Conservation (phyloP, 2,113 vertebrate species). For the Cheilinus undulatus region DNA sequence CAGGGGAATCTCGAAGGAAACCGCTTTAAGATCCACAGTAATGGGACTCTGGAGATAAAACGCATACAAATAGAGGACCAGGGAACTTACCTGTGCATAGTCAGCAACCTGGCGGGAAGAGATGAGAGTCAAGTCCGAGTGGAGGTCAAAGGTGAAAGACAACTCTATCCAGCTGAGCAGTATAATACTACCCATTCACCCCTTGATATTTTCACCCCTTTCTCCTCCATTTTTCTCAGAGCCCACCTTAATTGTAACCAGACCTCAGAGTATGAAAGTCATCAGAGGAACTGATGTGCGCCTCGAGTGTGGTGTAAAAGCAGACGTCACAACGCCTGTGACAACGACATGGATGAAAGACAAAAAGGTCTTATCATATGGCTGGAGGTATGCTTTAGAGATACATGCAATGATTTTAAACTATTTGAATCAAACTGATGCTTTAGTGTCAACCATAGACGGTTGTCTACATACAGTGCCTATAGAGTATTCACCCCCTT, state of each 20-base stretch:
- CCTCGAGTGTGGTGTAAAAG: slow-evolving; percentile 88
- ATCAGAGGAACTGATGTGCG: slow-evolving; percentile 87
- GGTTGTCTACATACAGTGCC: too few species aligned
- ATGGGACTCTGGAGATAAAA: slow-evolving; percentile 93
- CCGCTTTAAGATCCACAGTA: slow-evolving; percentile 90
- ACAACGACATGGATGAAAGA: slow-evolving; percentile 92
- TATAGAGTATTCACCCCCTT: too few species aligned
- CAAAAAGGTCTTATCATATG: slow-evolving; percentile 79
- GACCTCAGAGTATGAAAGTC: slow-evolving; percentile 88
- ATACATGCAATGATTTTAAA: too few species aligned
- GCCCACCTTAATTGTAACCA: slow-evolving; percentile 89
- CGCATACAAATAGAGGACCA: slow-evolving; percentile 90
- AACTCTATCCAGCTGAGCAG: not conserved
- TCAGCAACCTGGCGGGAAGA: slow-evolving; percentile 93
- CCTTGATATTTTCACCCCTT: not conserved
- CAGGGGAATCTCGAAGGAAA: slow-evolving; percentile 91
- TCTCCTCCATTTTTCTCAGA: slow-evolving; percentile 79
- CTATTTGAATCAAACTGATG: not conserved
- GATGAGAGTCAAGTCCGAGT: slow-evolving; percentile 91
- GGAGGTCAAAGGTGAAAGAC: slow-evolving; percentile 94
- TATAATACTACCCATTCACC: not conserved
- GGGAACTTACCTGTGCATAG: slow-evolving; percentile 92
- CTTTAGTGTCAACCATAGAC: not conserved
- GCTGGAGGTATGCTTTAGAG: slow-evolving; percentile 60
- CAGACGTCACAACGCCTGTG: slow-evolving; percentile 87